Base-by-base conservation (phyloP, 2,797 vertebrate species). In the Prunella strophiata region DNA sequence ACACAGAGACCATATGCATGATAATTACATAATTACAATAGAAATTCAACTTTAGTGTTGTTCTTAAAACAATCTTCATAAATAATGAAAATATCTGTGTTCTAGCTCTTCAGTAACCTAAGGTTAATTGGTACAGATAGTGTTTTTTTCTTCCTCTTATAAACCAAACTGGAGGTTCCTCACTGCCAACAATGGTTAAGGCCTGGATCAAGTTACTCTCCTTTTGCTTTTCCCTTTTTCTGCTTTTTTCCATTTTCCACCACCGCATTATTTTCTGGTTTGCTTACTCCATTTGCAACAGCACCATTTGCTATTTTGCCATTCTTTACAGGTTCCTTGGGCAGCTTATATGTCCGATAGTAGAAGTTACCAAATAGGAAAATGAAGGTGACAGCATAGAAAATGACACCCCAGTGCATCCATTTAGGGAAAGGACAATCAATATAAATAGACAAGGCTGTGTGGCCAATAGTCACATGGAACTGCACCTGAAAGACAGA, bases 361-460 rank as follows among this genome's bases (percentile, higher is more conserved):
- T 99, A 99, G 98, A 99, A 99, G 98, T 99, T 99, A 81, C 98
- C 99, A 65, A 99, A 99, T 92, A 99, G 98, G 93, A 99, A 83
- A 89, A 99, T 99, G 98, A 99, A 99, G 97, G 99, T 99, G 97
- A 99, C 92, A 47, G 99, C 99, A 26, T 99, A 99, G 97, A 98
- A 98, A 88, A 99, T 99, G 65, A 99, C 98, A 91, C 99, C 99
- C 98, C 99, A 99, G 98, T 99, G 99, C 99, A 99, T 99, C 99
- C 99, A 99, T 97, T 99, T 99, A 73, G 99, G 99, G 97, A 99
- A 99, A 88, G 99, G 98, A 36, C 99, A 99, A 97, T 99, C 98
- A 52, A 99, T 99, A 92, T 99, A 99, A 76, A 99, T 99, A 36
- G 99, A 99, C 94, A 99, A 90, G 20, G 99, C 98, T 13, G 99